Base-by-base conservation (phyloP, 1,140 invertebrate species). In the Papilio glaucus region DNA sequence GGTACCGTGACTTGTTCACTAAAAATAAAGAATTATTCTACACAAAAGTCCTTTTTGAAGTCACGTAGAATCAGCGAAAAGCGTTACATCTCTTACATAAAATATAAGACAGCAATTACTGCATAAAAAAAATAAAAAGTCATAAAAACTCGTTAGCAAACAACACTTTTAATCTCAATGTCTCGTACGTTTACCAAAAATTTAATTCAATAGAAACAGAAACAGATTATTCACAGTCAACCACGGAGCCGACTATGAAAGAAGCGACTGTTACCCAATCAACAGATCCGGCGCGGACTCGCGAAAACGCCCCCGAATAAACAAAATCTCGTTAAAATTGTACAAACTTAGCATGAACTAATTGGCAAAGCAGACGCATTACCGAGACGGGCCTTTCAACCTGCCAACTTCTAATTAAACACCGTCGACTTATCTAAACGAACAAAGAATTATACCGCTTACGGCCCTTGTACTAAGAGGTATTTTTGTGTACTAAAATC, bases 281-380 rank as follows among this genome's bases (percentile, higher is more conserved):
- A 18, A 68, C 65, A 49, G 41, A 65, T 71, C 57, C 24, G 12
- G 18, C 42, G 41, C 29, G 70, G 57, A 26, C 24, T 39, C 71
- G 57, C 74, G 71, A 73, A 76, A 74, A 71, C 61, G 42, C 77
- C 57, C 57, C 38, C 21, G 26, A 73, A 76, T 73, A 81, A 80
- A 87, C 79, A 77, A 80, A 84, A 85, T 85, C 87, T 90, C 87
- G 84, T 90, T 91, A 90, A 88, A 90, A 88, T 80, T 82, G 76
- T 88, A 84, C 84, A 86, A 89, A 84, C 82, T 85, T 84, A 85
- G 81, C 86, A 86, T 87, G 81, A 88, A 88, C 81, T 85, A 88
- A 90, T 89, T 85, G 87, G 83, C 79, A 86, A 79, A 82, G 80
- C 81, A 71, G 70, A 63, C 61, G 60, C 71, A 85, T 87, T 86